A percentile compares a stretch with the other conserved stretches of the same genome.
Conservation (phyloP, 2,888 invertebrate species). For the Tenthredo notha region DNA sequence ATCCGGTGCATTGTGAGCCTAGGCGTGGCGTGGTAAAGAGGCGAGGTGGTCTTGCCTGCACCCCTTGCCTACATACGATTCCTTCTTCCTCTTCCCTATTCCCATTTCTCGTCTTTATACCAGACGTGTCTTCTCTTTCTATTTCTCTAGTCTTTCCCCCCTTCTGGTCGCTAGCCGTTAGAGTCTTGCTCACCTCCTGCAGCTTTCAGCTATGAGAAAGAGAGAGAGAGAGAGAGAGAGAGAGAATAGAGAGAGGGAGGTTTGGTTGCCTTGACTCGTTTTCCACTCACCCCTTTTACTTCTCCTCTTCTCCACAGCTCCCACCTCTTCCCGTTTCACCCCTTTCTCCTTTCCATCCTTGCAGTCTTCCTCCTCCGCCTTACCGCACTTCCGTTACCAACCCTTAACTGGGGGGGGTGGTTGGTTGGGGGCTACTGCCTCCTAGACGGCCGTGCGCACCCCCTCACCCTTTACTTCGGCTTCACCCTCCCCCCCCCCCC, state of each 20-base stretch:
- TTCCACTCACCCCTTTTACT: conserved; percentile 59
- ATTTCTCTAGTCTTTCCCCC: conserved; percentile 46
- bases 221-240: background rate
- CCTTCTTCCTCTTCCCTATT: conserved; percentile 58
- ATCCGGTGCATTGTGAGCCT: conserved; percentile 78
- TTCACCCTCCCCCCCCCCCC: too few relatives aligned
- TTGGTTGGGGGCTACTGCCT: conserved; percentile 23
- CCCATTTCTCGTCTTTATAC: conserved; percentile 56
- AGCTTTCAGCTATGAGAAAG: background rate
- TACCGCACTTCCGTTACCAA: conserved; percentile 73
- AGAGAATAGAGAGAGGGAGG: background rate
- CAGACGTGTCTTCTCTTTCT: conserved; percentile 56
- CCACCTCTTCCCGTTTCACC: conserved; percentile 51
- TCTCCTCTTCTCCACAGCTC: conserved; percentile 60
- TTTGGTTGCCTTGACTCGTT: conserved; percentile 46
- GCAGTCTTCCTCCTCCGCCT: conserved; percentile 64
- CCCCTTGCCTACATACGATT: conserved; percentile 62
- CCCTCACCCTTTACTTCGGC: conserved; percentile 22
- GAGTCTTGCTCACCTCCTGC: conserved; percentile 39
- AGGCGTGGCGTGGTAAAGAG: conserved; percentile 78
- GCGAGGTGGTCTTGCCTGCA: conserved; percentile 74
- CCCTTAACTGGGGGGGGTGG: conserved; percentile 66
- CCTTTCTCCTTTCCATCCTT: conserved; percentile 61
- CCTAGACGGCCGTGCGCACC: conserved; percentile 35
- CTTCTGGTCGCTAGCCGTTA: conserved; percentile 52